Evolutionary conservation across 2,888 invertebrate genomes (phyloP).

Genomic region (Caenorhabditis sinica): DNA sequence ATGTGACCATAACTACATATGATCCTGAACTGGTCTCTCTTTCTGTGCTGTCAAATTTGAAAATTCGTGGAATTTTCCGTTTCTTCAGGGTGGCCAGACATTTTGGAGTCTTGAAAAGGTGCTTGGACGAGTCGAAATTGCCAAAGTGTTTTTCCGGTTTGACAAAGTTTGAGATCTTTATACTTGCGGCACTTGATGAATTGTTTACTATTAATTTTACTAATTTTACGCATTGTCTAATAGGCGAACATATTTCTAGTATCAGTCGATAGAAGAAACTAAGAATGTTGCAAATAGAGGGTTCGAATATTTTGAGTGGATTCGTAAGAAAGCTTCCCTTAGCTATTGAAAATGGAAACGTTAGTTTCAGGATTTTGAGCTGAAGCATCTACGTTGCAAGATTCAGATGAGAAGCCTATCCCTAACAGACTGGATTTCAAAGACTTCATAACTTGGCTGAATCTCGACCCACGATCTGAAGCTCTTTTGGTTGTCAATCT

Average conservation of each 20-base stretch:
- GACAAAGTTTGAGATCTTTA: constrained; percentile 37
- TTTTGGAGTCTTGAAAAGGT: not conserved
- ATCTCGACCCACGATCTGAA: not conserved
- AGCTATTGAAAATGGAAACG: too few relatives aligned
- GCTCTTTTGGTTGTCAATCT: not conserved
- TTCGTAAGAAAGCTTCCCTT: too few relatives aligned
- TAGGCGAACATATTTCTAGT: not conserved
- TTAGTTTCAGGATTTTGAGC: too few relatives aligned
- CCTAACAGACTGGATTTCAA: too few relatives aligned
- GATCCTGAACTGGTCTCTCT: constrained; percentile 28
- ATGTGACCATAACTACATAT: constrained; percentile 29
- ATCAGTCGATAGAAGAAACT: not conserved
- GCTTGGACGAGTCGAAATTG: not conserved
- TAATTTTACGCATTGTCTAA: constrained; percentile 6
- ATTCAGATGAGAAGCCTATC: too few relatives aligned
- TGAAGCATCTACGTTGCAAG: too few relatives aligned
- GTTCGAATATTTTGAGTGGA: too few relatives aligned
- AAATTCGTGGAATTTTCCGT: constrained; percentile 3
- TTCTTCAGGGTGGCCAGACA: constrained; percentile 10
- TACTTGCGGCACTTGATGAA: constrained; percentile 20
- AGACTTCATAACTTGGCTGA: too few relatives aligned
- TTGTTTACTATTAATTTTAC: constrained; percentile 37
- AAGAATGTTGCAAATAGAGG: not conserved
- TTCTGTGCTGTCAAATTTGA: not conserved
- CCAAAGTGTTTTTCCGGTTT: constrained; percentile 29